Evolutionary conservation across 2,888 invertebrate species (phyloP).

Genomic region (Latrodectus elegans): DNA sequence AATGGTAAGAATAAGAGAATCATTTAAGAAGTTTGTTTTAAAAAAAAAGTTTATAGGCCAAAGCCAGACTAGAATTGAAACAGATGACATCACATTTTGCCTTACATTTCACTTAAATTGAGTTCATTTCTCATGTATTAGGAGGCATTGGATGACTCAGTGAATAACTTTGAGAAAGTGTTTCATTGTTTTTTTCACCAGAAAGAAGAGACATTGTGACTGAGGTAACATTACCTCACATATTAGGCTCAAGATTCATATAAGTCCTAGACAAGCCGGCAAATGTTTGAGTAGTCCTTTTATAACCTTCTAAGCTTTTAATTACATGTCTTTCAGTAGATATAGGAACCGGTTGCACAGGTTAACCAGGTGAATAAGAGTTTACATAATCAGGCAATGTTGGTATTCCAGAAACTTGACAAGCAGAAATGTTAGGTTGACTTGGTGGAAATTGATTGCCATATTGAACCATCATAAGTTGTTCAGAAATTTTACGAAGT

Average conservation of each 20-base stretch:
- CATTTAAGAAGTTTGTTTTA: no score
- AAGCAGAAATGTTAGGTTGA: not conserved
- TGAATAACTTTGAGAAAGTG: conserved; percentile 46
- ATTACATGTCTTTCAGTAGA: conserved; percentile 32
- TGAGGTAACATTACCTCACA: conserved; percentile 29
- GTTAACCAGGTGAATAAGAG: conserved; percentile 11
- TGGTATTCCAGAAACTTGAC: no score
- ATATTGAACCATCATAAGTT: conserved; percentile 76
- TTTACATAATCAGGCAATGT: conserved; percentile 39
- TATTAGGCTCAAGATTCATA: conserved; percentile 51
- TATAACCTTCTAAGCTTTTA: conserved; percentile 16
- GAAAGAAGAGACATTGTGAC: conserved; percentile 27
- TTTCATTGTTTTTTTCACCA: conserved; percentile 40
- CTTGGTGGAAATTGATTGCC: not conserved
- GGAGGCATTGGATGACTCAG: no score
- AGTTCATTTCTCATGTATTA: no score
- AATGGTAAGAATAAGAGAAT: no score
- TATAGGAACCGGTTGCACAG: not conserved
- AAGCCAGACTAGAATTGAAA: no score
- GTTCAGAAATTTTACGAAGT: no score
- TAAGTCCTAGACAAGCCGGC: conserved; percentile 33
- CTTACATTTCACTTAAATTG: no score
- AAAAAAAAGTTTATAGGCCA: no score
- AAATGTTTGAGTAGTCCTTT: conserved; percentile 4
- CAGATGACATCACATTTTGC: no score